Percentiles rank a stretch among this genome's conserved stretches.
These are phyloP conservation scores for Luidia sarsii DNA, from an alignment of 53 echinoderm and acorn worm genomes.

Conservation along the genomic window DNA sequence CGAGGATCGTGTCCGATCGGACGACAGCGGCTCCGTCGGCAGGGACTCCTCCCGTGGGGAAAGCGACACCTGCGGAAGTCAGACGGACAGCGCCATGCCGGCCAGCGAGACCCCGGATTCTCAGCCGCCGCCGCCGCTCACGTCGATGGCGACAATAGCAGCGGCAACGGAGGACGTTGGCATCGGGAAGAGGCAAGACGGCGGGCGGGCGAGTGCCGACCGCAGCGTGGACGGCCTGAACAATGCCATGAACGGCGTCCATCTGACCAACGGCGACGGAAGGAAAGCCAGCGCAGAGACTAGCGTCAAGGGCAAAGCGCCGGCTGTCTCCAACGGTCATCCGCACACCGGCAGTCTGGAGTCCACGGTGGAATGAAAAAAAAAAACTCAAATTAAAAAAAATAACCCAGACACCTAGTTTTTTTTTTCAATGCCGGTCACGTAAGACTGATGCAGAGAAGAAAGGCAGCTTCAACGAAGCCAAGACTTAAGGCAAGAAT, in stretches of 20 bases:
- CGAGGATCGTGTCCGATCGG: background rate
- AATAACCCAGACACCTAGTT: too few relatives aligned
- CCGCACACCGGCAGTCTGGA: background rate
- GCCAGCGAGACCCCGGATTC: background rate
- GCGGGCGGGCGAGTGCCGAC: constrained; percentile 1
- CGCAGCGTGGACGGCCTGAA: constrained; percentile 37
- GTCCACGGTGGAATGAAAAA: background rate
- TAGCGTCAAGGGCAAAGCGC: background rate
- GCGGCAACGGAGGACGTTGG: too few relatives aligned
- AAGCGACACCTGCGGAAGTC: constrained; percentile 29
- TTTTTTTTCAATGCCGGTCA: too few relatives aligned
- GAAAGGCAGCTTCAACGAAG: too few relatives aligned
- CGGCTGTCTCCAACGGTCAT: constrained; percentile 1
- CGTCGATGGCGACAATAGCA: background rate
- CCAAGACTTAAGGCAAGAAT: too few relatives aligned
- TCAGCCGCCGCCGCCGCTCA: background rate
- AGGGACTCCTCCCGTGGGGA: constrained; percentile 10
- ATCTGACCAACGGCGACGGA: constrained; percentile 2
- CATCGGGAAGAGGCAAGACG: background rate
- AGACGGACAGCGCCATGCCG: constrained; percentile 5
- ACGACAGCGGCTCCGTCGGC: constrained; percentile 12
- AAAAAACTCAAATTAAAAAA: too few relatives aligned
- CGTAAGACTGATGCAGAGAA: too few relatives aligned
- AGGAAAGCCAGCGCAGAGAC: background rate
- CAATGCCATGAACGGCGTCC: constrained; percentile 13